A percentile compares a stretch with the other conserved stretches of the same genome.
These are phyloP conservation scores for Rhyzopertha dominica DNA, from an alignment of 1,140 invertebrate species.

Conservation along the genomic window DNA sequence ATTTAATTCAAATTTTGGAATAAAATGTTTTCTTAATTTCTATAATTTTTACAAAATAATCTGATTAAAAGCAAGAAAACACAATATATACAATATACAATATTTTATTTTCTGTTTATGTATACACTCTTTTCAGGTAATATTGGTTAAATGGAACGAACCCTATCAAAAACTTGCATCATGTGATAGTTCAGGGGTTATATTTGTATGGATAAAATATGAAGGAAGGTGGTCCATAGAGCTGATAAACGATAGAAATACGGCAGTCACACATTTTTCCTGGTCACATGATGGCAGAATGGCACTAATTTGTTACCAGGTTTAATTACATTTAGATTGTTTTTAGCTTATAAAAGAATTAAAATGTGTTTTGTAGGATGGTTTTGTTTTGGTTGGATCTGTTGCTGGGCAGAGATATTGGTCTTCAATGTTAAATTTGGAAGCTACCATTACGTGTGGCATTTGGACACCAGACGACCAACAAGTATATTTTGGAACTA, in stretches of 20 bases:
- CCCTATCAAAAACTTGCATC: slow-evolving; percentile 97
- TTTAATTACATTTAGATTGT: slow-evolving; percentile 46
- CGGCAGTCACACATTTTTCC: slow-evolving; percentile 92
- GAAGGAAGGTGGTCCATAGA: slow-evolving; percentile 99
- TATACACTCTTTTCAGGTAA: slow-evolving; percentile 62
- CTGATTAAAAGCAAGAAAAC: too few relatives aligned
- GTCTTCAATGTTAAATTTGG: slow-evolving; percentile 94
- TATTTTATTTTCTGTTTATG: too few relatives aligned
- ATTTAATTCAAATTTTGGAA: too few relatives aligned
- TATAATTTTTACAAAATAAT: too few relatives aligned
- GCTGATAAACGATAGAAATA: slow-evolving; percentile 95
- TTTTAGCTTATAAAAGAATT: slow-evolving; percentile 14
- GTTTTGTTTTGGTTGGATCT: slow-evolving; percentile 93
- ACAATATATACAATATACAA: too few relatives aligned
- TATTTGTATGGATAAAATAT: slow-evolving; percentile 99
- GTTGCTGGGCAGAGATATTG: slow-evolving; percentile 96
- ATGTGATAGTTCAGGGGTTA: slow-evolving; percentile 95
- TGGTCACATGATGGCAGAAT: slow-evolving; percentile 98
- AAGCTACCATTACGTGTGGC: slow-evolving; percentile 90
- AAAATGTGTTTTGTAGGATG: slow-evolving; percentile 61
- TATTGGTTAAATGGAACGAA: slow-evolving; percentile 97
- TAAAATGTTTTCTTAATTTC: too few relatives aligned
- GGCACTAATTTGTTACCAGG: slow-evolving; percentile 96
- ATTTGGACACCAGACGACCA: slow-evolving; percentile 98
- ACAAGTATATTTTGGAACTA: slow-evolving; percentile 94